These are phyloP conservation scores for Stenotaenia linearis DNA, from an alignment of 2,888 invertebrate genomes.

Conservation along the genomic window DNA sequence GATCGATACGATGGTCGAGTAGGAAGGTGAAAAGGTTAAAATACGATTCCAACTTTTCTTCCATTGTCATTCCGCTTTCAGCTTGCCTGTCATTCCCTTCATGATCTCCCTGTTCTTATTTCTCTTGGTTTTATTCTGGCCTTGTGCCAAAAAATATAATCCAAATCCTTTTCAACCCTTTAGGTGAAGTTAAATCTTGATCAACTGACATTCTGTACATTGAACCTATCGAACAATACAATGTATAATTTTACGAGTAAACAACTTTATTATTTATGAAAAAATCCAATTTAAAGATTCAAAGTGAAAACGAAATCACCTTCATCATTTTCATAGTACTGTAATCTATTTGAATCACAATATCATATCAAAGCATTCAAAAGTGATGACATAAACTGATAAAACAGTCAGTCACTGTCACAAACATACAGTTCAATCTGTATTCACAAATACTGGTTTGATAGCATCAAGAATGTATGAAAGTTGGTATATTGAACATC, in stretches of 20 bases:
- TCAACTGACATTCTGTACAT: not conserved
- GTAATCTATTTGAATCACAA: too few relatives aligned
- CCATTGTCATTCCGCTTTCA: conserved; percentile 20
- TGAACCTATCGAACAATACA: not conserved
- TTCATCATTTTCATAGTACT: too few relatives aligned
- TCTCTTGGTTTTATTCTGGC: not conserved
- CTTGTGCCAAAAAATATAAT: not conserved
- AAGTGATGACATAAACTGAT: not conserved
- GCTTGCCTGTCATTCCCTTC: conserved; percentile 11
- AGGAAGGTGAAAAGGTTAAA: conserved; percentile 24
- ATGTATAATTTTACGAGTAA: too few relatives aligned
- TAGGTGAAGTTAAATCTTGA: not conserved
- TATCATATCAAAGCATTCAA: too few relatives aligned
- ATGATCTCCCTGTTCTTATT: conserved; percentile 1
- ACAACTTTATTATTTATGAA: too few relatives aligned
- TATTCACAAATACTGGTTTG: not conserved
- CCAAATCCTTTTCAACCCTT: not conserved
- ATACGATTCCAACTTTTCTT: conserved; percentile 21
- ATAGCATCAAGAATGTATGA: too few relatives aligned
- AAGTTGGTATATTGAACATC: too few relatives aligned
- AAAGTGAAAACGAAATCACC: too few relatives aligned
- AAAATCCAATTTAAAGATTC: too few relatives aligned
- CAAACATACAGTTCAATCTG: not conserved
- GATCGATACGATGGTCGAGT: conserved; percentile 12
- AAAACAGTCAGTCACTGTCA: not conserved